Percentiles rank a stretch among this genome's conserved stretches.
Conservation (phyloP, 2,888 invertebrate genomes). For the Eilema griseolum region DNA sequence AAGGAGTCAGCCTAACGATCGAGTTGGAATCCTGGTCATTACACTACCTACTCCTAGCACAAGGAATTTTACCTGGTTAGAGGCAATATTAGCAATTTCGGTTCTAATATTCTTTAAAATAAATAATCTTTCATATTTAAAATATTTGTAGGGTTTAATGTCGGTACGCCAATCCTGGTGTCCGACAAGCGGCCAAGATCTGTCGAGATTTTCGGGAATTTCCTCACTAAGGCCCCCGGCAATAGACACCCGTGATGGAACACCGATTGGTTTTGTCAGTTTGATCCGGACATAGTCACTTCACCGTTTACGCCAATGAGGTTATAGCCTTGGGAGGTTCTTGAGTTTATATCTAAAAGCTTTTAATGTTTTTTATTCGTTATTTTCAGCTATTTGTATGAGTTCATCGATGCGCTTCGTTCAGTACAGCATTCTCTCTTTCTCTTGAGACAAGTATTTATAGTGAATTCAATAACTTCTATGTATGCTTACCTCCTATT, state of each 20-base stretch:
- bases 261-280: conserved; percentile 4
- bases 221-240: not conserved
- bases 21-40: too few relatives aligned
- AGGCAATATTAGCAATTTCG: too few relatives aligned
- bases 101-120: too few relatives aligned
- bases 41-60: too few relatives aligned
- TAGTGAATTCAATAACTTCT: too few relatives aligned
- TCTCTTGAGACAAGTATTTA: too few relatives aligned
- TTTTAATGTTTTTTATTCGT: not conserved
- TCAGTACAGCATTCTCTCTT: too few relatives aligned
- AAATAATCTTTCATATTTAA: too few relatives aligned
- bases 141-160: too few relatives aligned
- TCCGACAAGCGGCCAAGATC: not conserved
- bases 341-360: not conserved
- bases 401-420: not conserved
- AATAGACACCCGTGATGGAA: not conserved
- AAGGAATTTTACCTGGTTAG: too few relatives aligned
- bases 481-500: too few relatives aligned
- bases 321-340: not conserved
- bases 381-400: not conserved
- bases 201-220: not conserved
- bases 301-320: conserved; percentile 6
- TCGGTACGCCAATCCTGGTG: not conserved
- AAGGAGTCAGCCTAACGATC: too few relatives aligned
- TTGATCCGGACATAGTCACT: not conserved